A percentile compares a stretch with the other conserved stretches of the same genome.
phyloP scores from a whole-genome alignment of 2,113 vertebrate species.

The Lates calcarifer region DNA sequence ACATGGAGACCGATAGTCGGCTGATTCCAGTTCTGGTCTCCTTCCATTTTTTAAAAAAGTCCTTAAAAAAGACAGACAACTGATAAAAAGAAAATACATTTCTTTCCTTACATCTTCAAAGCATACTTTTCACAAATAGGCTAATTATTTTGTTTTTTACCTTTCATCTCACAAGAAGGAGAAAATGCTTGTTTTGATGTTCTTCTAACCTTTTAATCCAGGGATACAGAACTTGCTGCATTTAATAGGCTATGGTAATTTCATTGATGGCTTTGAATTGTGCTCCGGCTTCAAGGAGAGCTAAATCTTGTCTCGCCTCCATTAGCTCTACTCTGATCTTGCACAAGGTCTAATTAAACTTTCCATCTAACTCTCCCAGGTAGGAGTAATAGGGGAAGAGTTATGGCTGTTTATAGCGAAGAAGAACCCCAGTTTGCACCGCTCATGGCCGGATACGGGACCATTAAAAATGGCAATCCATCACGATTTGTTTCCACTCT shows the following conservation, averaged over 20 bases:
- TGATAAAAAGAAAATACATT: slow-evolving; percentile 70
- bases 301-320: slow-evolving; percentile 55
- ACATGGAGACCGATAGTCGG: slow-evolving; percentile 25
- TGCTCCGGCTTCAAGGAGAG: slow-evolving; percentile 67
- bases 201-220: slow-evolving; percentile 65
- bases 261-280: slow-evolving; percentile 68
- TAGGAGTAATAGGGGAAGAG: slow-evolving; percentile 41
- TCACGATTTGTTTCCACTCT: slow-evolving; percentile 58
- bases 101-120: slow-evolving; percentile 76
- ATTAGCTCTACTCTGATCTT: slow-evolving; percentile 71
- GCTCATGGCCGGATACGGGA: slow-evolving; percentile 35
- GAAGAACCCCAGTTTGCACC: slow-evolving; percentile 45
- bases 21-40: slow-evolving; percentile 52
- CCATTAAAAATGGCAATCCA: slow-evolving; percentile 45
- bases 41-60: slow-evolving; percentile 48
- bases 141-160: slow-evolving; percentile 78
- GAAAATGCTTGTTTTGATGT: slow-evolving; percentile 79
- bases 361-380: slow-evolving; percentile 64
- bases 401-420: slow-evolving; percentile 54
- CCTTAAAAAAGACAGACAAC: slow-evolving; percentile 62
- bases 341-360: slow-evolving; percentile 70
- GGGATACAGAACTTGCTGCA: slow-evolving; percentile 34
- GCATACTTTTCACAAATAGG: slow-evolving; percentile 74
- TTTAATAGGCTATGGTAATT: slow-evolving; percentile 74
- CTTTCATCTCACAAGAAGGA: slow-evolving; percentile 74